Base-by-base conservation (phyloP, 2,113 vertebrate genomes). In the Brachypteracias leptosomus region DNA sequence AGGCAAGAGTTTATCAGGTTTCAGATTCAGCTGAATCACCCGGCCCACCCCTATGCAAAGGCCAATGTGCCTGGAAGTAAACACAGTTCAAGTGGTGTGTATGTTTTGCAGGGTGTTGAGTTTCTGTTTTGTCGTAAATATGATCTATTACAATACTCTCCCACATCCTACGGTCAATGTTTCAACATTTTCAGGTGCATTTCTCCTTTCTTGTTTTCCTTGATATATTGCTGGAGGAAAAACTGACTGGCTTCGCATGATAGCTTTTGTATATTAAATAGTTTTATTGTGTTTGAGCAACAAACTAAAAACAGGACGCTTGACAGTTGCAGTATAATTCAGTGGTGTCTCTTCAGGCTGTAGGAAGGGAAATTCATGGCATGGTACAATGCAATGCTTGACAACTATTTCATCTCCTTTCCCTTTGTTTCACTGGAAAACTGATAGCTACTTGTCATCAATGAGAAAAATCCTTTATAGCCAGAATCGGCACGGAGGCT, bases 91-190 rank as follows among this genome's bases (percentile, higher is more conserved):
- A 97, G 96, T 58, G 91, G 73, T 88, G 76, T 93, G 63, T 92
- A 80, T 90, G 95, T 97, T 98, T 96, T 97, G 88, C 90, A 88
- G 83, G 73, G 95, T 97, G 94, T 96, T 96, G 77, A 57, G 87
- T 97, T 97, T 97, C 97, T 98, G 90, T 97, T 98, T 97, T 97
- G 95, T 91, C 38, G 18, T 97, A 96, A 97, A 97, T 96, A 92
- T n/a, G 73, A 95, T 88, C 57, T 94, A 96, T 97, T 90, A 91
- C 95, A 96, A 95, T 89, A 95, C 82, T 83, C 66, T 70, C 67
- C 86, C 93, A 78, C 84, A 92, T 67, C 93, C 86, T 95, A 58
- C 85, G 54, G 90, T 92, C 93, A 96, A 46, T 52, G 88, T 95
- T 97, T 97, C 94, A 95, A 81, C 66, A 52, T 96, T 98, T 97